These are phyloP conservation scores for Lasioglossum oenotherae DNA, from an alignment of 2,888 invertebrate species.

Conservation along the genomic window DNA sequence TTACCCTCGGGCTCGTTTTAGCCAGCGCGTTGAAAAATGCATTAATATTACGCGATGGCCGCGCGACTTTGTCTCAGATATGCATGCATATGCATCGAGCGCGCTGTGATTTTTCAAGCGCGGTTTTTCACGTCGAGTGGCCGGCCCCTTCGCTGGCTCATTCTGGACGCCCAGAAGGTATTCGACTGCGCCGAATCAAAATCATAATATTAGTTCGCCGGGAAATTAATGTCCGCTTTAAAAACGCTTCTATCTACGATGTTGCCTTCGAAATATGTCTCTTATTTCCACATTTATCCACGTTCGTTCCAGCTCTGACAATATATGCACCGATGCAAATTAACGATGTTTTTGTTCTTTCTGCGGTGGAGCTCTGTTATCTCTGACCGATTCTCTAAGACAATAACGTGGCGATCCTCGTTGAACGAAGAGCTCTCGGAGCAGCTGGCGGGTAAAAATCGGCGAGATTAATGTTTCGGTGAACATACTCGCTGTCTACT, in stretches of 20 bases:
- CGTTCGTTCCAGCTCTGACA: not conserved
- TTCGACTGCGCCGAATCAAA: not conserved
- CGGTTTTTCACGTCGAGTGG: conserved; percentile 13
- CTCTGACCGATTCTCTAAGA: not conserved
- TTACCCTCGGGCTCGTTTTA: not conserved
- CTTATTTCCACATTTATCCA: not conserved
- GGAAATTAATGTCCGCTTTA: conserved; percentile 1
- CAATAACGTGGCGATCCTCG: not conserved
- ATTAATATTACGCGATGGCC: not conserved
- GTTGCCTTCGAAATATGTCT: not conserved
- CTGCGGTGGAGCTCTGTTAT: not conserved
- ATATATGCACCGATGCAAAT: not conserved
- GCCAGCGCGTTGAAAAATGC: not conserved
- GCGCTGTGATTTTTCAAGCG: conserved; percentile 18
- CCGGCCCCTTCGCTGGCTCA: not conserved
- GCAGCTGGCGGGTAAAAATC: not conserved
- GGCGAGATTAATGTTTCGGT: not conserved
- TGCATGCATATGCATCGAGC: conserved; percentile 1
- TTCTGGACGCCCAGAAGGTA: not conserved
- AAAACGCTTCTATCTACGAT: not conserved
- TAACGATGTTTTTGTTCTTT: not conserved
- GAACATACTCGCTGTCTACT: not conserved
- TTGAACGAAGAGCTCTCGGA: not conserved
- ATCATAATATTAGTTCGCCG: not conserved
- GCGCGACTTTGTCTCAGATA: conserved; percentile 11